Conservation (phyloP, 2,113 vertebrate genomes). For the Eurystomus gularis region DNA sequence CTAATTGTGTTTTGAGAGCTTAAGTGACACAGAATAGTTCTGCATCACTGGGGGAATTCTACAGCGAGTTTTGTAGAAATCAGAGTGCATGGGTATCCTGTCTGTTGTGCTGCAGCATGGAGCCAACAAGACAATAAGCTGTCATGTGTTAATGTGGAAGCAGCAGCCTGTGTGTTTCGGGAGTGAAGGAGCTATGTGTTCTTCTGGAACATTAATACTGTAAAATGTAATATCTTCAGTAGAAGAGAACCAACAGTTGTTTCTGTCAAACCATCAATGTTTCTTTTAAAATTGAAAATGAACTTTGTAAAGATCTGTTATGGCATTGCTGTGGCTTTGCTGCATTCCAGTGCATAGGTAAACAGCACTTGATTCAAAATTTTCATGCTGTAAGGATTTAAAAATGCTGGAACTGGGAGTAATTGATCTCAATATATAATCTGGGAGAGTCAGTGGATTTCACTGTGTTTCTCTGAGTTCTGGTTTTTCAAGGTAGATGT, state of each 20-base stretch:
- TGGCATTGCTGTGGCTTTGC: fast-evolving
- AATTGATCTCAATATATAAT: not conserved
- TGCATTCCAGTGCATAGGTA: not conserved
- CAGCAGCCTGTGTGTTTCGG: not conserved
- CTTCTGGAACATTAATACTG: not conserved
- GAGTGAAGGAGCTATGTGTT: not conserved
- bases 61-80: not conserved
- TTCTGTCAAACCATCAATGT: not conserved
- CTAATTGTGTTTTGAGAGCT: not conserved
- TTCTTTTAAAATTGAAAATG: not conserved
- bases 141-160: not conserved
- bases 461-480: not conserved
- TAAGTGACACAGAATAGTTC: not conserved
- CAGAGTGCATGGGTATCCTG: fast-evolving
- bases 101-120: not conserved
- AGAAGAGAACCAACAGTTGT: not conserved
- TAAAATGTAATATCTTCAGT: not conserved
- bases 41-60: not conserved
- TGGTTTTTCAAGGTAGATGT: not conserved
- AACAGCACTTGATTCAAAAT: not conserved
- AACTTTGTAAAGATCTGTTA: not conserved
- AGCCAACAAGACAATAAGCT: not conserved
- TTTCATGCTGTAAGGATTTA: not conserved
- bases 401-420: not conserved
- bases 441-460: not conserved